A percentile compares a stretch with the other conserved stretches of the same genome.
Evolutionary conservation across 2,113 vertebrate species (phyloP).

Genomic region (Paradoxurus hermaphroditus): DNA sequence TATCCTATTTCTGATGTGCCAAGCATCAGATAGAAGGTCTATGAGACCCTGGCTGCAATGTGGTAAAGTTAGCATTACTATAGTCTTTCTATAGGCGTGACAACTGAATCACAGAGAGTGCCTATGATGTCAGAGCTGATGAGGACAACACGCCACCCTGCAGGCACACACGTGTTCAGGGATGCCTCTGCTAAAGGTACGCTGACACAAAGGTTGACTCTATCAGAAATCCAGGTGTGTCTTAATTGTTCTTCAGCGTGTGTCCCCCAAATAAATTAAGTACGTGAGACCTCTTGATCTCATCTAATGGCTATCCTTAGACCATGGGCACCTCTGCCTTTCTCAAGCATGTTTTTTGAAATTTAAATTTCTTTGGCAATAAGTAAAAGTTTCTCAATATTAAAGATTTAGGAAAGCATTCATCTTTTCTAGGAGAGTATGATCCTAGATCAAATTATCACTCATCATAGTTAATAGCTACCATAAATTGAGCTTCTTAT

Average conservation of each 20-base stretch:
- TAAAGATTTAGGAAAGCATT: not conserved
- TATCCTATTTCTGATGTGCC: not conserved
- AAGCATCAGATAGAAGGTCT: not conserved
- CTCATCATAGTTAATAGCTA: not conserved
- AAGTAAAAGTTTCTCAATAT: not conserved
- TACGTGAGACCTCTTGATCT: not conserved
- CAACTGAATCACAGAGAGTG: not conserved
- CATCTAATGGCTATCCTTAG: not conserved
- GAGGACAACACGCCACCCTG: not conserved
- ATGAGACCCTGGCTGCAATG: not conserved
- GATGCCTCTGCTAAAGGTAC: not conserved
- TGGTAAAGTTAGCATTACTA: not conserved
- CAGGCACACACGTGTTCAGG: accelerated
- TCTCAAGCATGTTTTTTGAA: not conserved
- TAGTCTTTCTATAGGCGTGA: not conserved
- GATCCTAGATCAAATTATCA: not conserved
- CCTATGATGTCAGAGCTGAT: not conserved
- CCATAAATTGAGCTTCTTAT: not conserved
- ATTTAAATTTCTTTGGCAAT: not conserved
- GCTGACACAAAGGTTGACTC: not conserved
- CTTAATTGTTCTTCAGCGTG: not conserved
- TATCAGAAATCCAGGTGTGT: not conserved
- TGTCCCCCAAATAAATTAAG: not conserved
- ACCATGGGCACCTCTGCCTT: not conserved
- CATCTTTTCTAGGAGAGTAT: not conserved